These are phyloP conservation scores for Cottoperca gobio DNA, from an alignment of 2,797 vertebrate species.

Conservation along the genomic window DNA sequence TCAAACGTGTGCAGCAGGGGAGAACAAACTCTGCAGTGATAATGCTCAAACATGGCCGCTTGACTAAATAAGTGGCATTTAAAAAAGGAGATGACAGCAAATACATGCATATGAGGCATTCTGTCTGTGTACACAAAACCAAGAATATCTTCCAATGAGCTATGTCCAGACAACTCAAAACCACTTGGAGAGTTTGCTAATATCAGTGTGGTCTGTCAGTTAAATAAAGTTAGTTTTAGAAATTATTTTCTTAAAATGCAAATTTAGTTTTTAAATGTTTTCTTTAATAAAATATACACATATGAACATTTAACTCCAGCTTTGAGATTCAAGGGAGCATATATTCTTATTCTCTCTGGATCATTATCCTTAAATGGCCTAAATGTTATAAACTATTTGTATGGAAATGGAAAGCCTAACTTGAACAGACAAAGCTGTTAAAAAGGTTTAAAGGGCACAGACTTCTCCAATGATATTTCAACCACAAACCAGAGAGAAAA, in stretches of 20 bases:
- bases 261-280: slow-evolving; percentile 74
- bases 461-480: slow-evolving; percentile 14
- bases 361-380: slow-evolving; percentile 39
- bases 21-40: slow-evolving; percentile 24
- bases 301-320: slow-evolving; percentile 74
- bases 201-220: slow-evolving; percentile 60
- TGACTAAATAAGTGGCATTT: slow-evolving; percentile 50
- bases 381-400: slow-evolving; percentile 39
- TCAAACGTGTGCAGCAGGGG: slow-evolving; percentile 15
- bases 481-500: slow-evolving; percentile 24
- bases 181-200: slow-evolving; percentile 26
- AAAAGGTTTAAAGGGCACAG: slow-evolving; percentile 27
- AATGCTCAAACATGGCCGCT: slow-evolving; percentile 20
- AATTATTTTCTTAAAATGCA: slow-evolving; percentile 85
- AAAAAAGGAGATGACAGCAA: slow-evolving; percentile 47
- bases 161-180: slow-evolving; percentile 39
- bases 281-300: slow-evolving; percentile 71
- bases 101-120: slow-evolving; percentile 45
- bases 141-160: slow-evolving; percentile 39
- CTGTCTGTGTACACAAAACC: slow-evolving; percentile 52
- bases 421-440: slow-evolving; percentile 31
- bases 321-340: slow-evolving; percentile 60
- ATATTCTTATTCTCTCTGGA: slow-evolving; percentile 26
- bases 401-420: slow-evolving; percentile 12
- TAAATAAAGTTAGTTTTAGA: slow-evolving; percentile 81